These are phyloP conservation scores for Ctenosaura bakeri DNA, from an alignment of 2,797 vertebrate genomes.

Conservation along the genomic window DNA sequence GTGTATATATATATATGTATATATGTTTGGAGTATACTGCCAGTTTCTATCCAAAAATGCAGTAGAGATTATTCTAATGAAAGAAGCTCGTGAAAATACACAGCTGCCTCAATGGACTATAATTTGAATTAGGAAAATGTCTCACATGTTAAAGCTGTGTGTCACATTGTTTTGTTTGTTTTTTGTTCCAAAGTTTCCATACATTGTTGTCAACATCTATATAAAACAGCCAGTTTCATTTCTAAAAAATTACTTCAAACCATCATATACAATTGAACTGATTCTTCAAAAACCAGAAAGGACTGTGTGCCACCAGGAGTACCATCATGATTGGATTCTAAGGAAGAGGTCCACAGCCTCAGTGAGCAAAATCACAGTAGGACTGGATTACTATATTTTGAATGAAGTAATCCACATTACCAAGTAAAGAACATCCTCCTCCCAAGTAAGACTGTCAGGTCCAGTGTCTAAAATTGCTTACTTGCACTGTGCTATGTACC, in stretches of 20 bases:
- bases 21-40: not conserved
- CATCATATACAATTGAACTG: not conserved
- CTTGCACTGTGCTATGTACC: too few species aligned
- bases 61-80: constrained; percentile 70
- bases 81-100: constrained; percentile 57
- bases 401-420: not conserved
- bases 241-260: not conserved
- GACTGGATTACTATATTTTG: not conserved
- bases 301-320: not conserved
- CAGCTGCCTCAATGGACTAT: constrained; percentile 52
- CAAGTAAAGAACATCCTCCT: not conserved
- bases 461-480: not conserved
- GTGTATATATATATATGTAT: not conserved
- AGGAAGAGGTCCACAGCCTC: not conserved
- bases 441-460: not conserved
- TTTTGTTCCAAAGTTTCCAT: constrained; percentile 2
- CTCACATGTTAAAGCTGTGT: not conserved
- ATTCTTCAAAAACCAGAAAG: not conserved
- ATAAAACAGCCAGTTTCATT: not conserved
- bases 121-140: not conserved
- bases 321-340: not conserved
- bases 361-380: too few species aligned
- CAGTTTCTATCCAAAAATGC: constrained; percentile 55
- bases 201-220: not conserved
- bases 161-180: not conserved